phyloP scores from a whole-genome alignment of 30 jellyfish, hydroid and myxozoan species.

The Aurelia coerulea region DNA sequence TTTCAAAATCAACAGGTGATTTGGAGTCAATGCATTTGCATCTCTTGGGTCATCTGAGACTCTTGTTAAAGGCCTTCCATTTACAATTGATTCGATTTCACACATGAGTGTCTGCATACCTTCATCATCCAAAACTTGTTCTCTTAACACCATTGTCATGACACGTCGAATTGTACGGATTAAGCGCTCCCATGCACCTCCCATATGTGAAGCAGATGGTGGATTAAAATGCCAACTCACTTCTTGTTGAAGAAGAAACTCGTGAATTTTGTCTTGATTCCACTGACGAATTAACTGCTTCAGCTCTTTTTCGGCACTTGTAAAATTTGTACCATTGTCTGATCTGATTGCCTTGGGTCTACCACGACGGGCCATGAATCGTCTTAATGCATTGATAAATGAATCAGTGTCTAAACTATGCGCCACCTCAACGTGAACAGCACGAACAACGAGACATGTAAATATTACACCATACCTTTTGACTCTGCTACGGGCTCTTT shows the following conservation, averaged over 20 bases:
- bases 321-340: too few species aligned
- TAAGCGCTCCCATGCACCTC: conserved; percentile 62
- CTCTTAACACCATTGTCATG: background rate
- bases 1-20: conserved; percentile 6
- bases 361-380: conserved; percentile 23
- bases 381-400: too few species aligned
- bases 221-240: conserved; percentile 56
- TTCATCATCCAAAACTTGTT: conserved; percentile 40
- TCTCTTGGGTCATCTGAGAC: too few species aligned
- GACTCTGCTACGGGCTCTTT: too few species aligned
- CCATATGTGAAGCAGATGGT: too few species aligned
- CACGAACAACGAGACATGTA: too few species aligned
- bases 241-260: conserved; percentile 12
- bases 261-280: conserved; percentile 25
- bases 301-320: conserved; percentile 44
- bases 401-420: too few species aligned
- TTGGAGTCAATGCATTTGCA: conserved; percentile 20
- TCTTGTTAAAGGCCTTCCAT: too few species aligned
- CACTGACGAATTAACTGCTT: conserved; percentile 19
- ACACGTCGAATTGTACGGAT: conserved; percentile 39
- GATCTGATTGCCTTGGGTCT: too few species aligned
- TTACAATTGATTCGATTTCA: conserved; percentile 36
- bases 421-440: too few species aligned
- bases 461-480: too few species aligned
- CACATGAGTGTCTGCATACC: conserved; percentile 14